These are phyloP conservation scores for Eilema depressum DNA, from an alignment of 2,888 invertebrate species.

Conservation along the genomic window DNA sequence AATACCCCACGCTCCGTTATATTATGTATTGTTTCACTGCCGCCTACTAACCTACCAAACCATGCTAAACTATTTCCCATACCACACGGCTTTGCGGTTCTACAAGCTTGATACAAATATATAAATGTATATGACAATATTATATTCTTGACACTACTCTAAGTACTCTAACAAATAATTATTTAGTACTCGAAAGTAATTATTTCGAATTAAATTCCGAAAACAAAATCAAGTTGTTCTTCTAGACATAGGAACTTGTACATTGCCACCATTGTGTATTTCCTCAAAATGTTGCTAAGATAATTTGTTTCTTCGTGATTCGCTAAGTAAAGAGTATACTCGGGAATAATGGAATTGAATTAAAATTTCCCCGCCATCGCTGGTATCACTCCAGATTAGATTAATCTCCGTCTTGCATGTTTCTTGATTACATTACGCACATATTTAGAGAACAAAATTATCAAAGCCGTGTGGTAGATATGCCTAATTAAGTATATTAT, in stretches of 20 bases:
- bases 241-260: slow-evolving; percentile 13
- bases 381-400: slow-evolving; percentile 32
- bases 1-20: too few species aligned
- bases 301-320: slow-evolving; percentile 40
- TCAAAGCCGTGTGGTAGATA: background rate
- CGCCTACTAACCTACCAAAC: too few species aligned
- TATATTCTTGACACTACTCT: too few species aligned
- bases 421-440: slow-evolving; percentile 30
- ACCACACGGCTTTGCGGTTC: too few species aligned
- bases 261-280: slow-evolving; percentile 7
- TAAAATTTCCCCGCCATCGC: slow-evolving; percentile 32
- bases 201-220: background rate
- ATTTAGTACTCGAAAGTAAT: too few species aligned
- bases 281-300: slow-evolving; percentile 31
- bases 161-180: too few species aligned
- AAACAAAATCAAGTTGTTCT: background rate
- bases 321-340: slow-evolving; percentile 40
- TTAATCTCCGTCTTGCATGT: slow-evolving; percentile 35
- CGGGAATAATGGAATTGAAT: slow-evolving; percentile 39
- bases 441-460: slow-evolving; percentile 27
- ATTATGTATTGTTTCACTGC: too few species aligned
- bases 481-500: background rate
- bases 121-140: too few species aligned
- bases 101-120: too few species aligned
- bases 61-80: too few species aligned